Evolutionary conservation across 2,113 vertebrate species (phyloP), one percentile per base, ranked within the genome.

Genomic region (Gracilinanus agilis): DNA sequence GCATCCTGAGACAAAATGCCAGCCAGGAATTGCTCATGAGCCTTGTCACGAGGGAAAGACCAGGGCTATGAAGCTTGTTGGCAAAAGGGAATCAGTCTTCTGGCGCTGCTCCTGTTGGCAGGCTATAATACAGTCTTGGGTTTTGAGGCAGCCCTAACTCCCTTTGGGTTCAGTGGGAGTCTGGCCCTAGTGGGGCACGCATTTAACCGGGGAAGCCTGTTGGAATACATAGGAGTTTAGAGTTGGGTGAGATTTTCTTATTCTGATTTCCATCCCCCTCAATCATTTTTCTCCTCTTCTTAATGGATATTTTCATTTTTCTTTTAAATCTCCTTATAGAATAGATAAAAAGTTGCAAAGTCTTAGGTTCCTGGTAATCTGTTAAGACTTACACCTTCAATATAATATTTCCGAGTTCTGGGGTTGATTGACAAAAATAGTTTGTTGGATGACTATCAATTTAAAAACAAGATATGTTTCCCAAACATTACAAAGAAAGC

Each of bases 21-120:
- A 53, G 29, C 56, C 75, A 24, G n/a, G 44, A 88, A 10, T 92
- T 83, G 29, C 55, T 23, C 27, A 2, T 49, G 40, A 55, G 40
- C 75, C 44, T 40, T 90, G n/a, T 92, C 44, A 54, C 44, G 24
- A 92, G 94, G 27, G 83, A 75, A 67, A 21, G 92, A 67, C 55
- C 54, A 88, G 53, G 29, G 34, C 29, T n/a, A 75, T 16, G 61
- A n/a, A 75, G 61, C 34, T n/a, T 75, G 61, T n/a, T 75, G 61
- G 34, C 34, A n/a, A n/a, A 29, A 75, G 61, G 34, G 61, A 75
- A n/a, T n/a, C 61, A 75, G 1, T 75, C 34, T n/a, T 75, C 34
- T 75, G 61, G 61, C 61, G 19, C 34, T 3, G 29, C 29, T n/a
- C 61, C 34, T n/a, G 12, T 75, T 16, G 61, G 11, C 1, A 0